Evolutionary conservation across 2,113 vertebrate species (phyloP).

Genomic region (Anser brachyrhynchus): DNA sequence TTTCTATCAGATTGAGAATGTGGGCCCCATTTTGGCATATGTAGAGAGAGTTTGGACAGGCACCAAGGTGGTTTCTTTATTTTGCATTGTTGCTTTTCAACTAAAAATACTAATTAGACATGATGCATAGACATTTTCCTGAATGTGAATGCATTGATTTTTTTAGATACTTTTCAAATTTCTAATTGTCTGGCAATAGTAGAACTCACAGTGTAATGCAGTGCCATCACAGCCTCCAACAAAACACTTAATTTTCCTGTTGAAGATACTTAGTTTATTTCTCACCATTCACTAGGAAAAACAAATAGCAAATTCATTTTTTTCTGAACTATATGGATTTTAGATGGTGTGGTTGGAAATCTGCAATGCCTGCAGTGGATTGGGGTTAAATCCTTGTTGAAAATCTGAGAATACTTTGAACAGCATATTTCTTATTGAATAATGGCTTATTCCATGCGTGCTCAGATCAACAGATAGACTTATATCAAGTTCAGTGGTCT

Average conservation of each 20-base stretch:
- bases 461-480: neutral
- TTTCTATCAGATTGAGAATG: neutral
- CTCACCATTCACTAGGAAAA: neutral
- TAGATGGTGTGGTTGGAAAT: neutral
- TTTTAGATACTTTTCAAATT: neutral
- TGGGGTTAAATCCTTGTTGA: neutral
- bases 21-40: neutral
- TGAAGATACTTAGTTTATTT: neutral
- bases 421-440: neutral
- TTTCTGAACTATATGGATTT: neutral
- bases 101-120: neutral
- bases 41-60: neutral
- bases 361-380: neutral
- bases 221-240: fast-evolving
- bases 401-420: neutral
- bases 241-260: neutral
- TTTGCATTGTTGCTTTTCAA: constrained; percentile 13
- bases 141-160: neutral
- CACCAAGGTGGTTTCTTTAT: neutral
- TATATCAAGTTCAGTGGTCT: neutral
- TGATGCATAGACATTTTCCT: neutral
- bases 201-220: neutral
- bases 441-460: neutral
- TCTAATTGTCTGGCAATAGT: neutral
- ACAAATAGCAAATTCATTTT: neutral